A percentile compares a stretch with the other conserved stretches of the same genome.
Conservation (phyloP, 2,888 invertebrate genomes). For the Oscheius sp. region DNA sequence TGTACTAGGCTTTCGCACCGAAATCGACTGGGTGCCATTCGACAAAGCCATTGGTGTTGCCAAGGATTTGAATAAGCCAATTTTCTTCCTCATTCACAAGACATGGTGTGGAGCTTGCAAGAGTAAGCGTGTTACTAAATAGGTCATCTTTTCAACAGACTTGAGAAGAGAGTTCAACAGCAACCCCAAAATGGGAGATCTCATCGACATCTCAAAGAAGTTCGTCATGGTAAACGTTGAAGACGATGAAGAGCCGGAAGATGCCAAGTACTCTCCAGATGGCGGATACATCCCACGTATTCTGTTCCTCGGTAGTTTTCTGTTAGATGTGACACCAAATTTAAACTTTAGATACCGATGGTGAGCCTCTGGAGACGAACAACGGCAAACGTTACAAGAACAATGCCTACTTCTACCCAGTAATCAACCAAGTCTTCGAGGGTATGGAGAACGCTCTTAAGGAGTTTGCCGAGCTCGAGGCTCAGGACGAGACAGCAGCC, state of each 20-base stretch:
- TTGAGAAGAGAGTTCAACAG: conserved; percentile 63
- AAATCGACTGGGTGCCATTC: conserved; percentile 70
- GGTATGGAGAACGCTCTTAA: conserved; percentile 59
- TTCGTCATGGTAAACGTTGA: conserved; percentile 75
- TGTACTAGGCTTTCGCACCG: conserved; percentile 65
- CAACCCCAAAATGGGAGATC: conserved; percentile 71
- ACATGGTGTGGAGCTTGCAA: conserved; percentile 77
- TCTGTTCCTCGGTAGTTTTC: conserved; percentile 73
- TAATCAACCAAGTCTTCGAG: conserved; percentile 62
- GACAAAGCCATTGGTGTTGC: conserved; percentile 67
- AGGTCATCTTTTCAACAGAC: conserved; percentile 40
- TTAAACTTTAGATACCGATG: conserved; percentile 72
- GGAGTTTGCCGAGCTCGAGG: conserved; percentile 44
- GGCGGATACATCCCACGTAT: conserved; percentile 76
- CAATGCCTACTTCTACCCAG: conserved; percentile 70
- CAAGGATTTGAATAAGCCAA: conserved; percentile 73
- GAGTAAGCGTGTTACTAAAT: conserved; percentile 51
- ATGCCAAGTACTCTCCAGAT: conserved; percentile 74
- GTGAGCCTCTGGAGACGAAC: conserved; percentile 72
- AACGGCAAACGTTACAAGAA: conserved; percentile 72
- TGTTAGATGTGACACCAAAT: not conserved
- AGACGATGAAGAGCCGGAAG: conserved; percentile 76
- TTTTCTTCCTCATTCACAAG: conserved; percentile 76
- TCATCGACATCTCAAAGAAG: conserved; percentile 73
- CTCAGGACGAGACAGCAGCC: not conserved